Evolutionary conservation across 2,888 invertebrate species (phyloP).

Genomic region (Caenorhabditis macrosperma): DNA sequence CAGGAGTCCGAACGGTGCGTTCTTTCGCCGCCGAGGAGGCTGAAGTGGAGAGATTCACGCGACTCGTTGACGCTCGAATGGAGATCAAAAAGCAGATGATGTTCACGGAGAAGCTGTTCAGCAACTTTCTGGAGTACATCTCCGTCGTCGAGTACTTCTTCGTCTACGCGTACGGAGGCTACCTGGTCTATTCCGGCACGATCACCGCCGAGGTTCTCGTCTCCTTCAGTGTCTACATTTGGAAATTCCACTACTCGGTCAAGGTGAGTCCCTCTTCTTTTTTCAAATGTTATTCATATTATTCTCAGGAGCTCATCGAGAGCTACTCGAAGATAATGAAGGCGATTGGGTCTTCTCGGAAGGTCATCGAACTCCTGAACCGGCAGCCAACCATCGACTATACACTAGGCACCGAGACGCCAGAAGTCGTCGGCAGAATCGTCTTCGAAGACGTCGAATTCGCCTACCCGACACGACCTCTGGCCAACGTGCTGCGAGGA

Average conservation of each 20-base stretch:
- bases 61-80: slow-evolving; percentile 43
- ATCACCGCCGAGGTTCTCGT: slow-evolving; percentile 47
- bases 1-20: slow-evolving; percentile 53
- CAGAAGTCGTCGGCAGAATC: slow-evolving; percentile 84
- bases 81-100: slow-evolving; percentile 54
- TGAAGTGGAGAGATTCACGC: slow-evolving; percentile 33
- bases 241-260: slow-evolving; percentile 44
- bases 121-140: slow-evolving; percentile 40
- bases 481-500: slow-evolving; percentile 85
- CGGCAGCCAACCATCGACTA: slow-evolving; percentile 55
- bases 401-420: slow-evolving; percentile 38
- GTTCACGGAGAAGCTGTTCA: slow-evolving; percentile 30
- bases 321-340: slow-evolving; percentile 81
- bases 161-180: slow-evolving; percentile 53
- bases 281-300: neutral
- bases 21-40: slow-evolving; percentile 49
- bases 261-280: no score
- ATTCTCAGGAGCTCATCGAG: slow-evolving; percentile 75
- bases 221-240: slow-evolving; percentile 50
- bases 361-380: slow-evolving; percentile 71
- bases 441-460: slow-evolving; percentile 87
- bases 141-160: slow-evolving; percentile 52
- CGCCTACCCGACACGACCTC: slow-evolving; percentile 88
- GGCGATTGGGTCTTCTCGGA: slow-evolving; percentile 81
- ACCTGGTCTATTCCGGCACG: slow-evolving; percentile 43